Conservation (phyloP, 1,140 invertebrate species). For the Pomacea maculata region DNA sequence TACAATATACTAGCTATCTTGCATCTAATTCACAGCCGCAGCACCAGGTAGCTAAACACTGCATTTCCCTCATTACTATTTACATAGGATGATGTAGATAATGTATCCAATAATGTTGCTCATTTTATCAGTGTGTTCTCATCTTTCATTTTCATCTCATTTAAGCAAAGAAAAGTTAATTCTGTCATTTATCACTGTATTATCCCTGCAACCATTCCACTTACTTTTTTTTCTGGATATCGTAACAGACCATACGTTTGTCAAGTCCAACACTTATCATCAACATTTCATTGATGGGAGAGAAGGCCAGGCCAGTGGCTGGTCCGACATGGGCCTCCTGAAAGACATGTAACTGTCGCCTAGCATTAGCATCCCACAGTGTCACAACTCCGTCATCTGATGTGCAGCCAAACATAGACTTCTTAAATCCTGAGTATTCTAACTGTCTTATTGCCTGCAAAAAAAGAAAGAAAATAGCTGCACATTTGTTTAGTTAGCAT, state of each 20-base stretch:
- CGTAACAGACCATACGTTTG: conserved; percentile 63
- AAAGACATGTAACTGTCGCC: conserved; percentile 57
- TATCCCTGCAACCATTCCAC: conserved; percentile 20
- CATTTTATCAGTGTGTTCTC: neutral
- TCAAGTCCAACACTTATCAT: conserved; percentile 65
- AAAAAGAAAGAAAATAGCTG: neutral
- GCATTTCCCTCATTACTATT: no score
- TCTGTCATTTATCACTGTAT: neutral
- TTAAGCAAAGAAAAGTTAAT: no score
- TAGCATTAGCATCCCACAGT: conserved; percentile 62
- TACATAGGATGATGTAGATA: no score
- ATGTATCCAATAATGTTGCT: neutral
- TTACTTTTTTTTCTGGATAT: conserved; percentile 62
- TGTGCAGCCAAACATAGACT: conserved; percentile 59
- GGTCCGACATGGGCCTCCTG: conserved; percentile 56
- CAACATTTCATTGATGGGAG: conserved; percentile 64
- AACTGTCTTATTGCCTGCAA: conserved; percentile 58
- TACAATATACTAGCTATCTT: no score
- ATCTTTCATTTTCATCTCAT: no score
- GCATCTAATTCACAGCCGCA: no score
- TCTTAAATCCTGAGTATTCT: conserved; percentile 58
- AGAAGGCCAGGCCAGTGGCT: conserved; percentile 62
- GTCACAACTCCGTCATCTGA: conserved; percentile 64
- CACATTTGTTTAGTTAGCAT: no score
- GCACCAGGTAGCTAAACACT: no score